A percentile compares a stretch with the other conserved stretches of the same genome.
Evolutionary conservation across 2,797 vertebrate species (phyloP).

Genomic region (Gymnoscopelus braueri): DNA sequence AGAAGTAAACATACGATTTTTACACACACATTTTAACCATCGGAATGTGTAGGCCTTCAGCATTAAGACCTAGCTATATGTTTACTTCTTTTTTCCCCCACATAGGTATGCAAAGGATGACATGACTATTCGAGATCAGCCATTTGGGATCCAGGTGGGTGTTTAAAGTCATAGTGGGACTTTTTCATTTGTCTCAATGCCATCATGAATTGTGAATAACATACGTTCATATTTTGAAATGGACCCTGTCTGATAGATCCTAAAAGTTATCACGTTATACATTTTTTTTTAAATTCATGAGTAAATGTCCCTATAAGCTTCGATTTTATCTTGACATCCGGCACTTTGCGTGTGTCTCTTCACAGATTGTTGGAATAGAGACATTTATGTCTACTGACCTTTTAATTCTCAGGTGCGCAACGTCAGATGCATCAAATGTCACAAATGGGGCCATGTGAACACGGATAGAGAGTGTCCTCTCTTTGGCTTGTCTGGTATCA

Average conservation of each 20-base stretch:
- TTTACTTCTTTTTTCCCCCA: constrained; percentile 31
- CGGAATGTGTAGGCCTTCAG: no score
- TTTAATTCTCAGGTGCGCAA: constrained; percentile 88
- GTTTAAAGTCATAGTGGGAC: background rate
- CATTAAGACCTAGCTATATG: background rate
- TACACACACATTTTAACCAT: background rate
- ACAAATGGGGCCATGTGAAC: constrained; percentile 99
- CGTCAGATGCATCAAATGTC: constrained; percentile 97
- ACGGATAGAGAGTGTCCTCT: constrained; percentile 97
- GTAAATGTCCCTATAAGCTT: no score
- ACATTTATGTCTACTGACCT: constrained; percentile 8
- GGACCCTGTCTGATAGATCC: no score
- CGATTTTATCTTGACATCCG: no score
- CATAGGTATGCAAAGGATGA: constrained; percentile 97
- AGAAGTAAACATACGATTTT: constrained; percentile 86
- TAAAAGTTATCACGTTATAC: no score
- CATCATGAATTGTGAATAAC: no score
- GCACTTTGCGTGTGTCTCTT: no score
- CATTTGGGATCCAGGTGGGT: constrained; percentile 97
- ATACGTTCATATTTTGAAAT: no score
- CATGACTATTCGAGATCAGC: constrained; percentile 98
- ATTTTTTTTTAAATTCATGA: no score
- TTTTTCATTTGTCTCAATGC: no score
- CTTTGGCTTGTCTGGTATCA: constrained; percentile 97
- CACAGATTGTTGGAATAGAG: background rate